Conservation (phyloP, 1,140 invertebrate genomes). For the Formica exsecta region DNA sequence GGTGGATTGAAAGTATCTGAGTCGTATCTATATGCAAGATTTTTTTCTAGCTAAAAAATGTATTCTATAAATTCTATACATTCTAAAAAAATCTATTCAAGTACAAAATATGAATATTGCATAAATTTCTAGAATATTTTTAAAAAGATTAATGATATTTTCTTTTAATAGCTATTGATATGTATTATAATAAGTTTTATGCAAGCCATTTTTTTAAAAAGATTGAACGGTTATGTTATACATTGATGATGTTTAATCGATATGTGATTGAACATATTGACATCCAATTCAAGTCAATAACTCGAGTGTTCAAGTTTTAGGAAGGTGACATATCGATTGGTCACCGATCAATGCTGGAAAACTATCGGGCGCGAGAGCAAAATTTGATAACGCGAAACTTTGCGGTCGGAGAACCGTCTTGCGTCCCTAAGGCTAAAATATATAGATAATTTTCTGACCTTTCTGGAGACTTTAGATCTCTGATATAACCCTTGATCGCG, state of each 20-base stretch:
- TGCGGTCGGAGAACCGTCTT: neutral
- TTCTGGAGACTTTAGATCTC: neutral
- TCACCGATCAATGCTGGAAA: neutral
- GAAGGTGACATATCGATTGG: slow-evolving; percentile 23
- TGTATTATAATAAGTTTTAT: neutral
- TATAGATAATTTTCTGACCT: slow-evolving; percentile 20
- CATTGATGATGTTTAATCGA: slow-evolving; percentile 6
- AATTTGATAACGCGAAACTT: slow-evolving; percentile 14
- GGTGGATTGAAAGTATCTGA: slow-evolving; percentile 26
- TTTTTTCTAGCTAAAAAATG: too few species aligned
- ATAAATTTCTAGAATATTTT: neutral
- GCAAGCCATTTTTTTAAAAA: neutral
- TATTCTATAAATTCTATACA: neutral
- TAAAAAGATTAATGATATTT: slow-evolving; percentile 6
- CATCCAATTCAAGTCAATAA: slow-evolving; percentile 33
- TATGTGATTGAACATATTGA: neutral
- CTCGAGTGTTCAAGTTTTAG: neutral
- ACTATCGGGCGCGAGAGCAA: slow-evolving; percentile 7
- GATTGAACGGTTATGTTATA: neutral
- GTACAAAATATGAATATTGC: neutral
- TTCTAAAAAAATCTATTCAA: neutral
- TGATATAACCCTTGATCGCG: slow-evolving; percentile 4
- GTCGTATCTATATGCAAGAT: neutral
- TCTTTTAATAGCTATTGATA: neutral
- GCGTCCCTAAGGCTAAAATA: slow-evolving; percentile 10